phyloP scores from a whole-genome alignment of 2,888 invertebrate species.

The Rosalia funebris region DNA sequence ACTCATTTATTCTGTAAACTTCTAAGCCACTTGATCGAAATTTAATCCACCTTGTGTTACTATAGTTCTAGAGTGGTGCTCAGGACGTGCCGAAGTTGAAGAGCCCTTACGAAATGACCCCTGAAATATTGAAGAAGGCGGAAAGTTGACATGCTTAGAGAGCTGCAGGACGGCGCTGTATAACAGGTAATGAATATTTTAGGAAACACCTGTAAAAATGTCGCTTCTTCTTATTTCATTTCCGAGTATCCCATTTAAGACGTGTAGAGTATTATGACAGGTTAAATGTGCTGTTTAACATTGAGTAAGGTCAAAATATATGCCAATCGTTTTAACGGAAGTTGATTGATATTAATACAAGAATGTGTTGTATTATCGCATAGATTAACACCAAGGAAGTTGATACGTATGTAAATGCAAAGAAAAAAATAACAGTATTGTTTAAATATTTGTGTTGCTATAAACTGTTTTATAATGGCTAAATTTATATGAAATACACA shows the following conservation, averaged over 20 bases:
- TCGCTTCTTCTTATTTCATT: conserved; percentile 24
- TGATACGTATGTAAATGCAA: too few species aligned
- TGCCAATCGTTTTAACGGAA: too few species aligned
- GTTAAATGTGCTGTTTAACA: too few species aligned
- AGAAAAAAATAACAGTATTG: too few species aligned
- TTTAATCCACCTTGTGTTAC: conserved; percentile 18
- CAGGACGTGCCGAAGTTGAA: conserved; percentile 4
- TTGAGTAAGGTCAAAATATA: too few species aligned
- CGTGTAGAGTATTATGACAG: too few species aligned
- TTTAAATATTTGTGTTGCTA: too few species aligned
- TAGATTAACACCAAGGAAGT: too few species aligned
- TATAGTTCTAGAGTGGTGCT: conserved; percentile 19
- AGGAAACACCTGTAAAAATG: conserved; percentile 32
- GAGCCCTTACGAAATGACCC: conserved; percentile 29
- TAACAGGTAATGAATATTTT: conserved; percentile 48
- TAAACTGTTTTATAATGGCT: too few species aligned
- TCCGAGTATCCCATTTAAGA: background rate
- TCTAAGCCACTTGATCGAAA: conserved; percentile 3
- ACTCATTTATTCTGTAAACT: background rate
- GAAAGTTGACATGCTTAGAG: conserved; percentile 49
- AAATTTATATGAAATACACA: too few species aligned
- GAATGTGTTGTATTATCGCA: too few species aligned
- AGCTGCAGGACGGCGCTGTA: conserved; percentile 54
- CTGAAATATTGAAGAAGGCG: conserved; percentile 46
- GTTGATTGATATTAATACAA: too few species aligned